Conservation (phyloP, 1,140 invertebrate genomes). For the Zaprionus camerounensis region DNA sequence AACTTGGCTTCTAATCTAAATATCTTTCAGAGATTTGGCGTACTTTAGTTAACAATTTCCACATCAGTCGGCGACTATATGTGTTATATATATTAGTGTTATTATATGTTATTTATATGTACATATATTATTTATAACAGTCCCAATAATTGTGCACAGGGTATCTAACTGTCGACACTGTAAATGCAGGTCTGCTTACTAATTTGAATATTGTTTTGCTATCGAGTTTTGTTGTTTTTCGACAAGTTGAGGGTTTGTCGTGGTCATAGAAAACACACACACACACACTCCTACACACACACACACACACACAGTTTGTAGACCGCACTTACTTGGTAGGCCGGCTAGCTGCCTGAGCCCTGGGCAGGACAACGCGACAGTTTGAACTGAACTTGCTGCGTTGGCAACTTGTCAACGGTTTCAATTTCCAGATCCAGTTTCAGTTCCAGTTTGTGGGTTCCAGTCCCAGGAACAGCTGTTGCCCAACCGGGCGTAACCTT, state of each 20-base stretch:
- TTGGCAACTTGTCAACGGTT: constrained; percentile 27
- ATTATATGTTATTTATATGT: too few relatives aligned
- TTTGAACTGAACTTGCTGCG: constrained; percentile 3
- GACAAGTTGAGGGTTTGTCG: neutral
- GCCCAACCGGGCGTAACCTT: constrained; percentile 1
- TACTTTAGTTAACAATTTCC: neutral
- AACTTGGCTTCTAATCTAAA: neutral
- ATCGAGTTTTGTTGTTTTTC: constrained; percentile 1
- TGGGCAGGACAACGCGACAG: constrained; percentile 18
- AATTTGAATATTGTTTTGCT: constrained; percentile 3
- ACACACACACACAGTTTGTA: neutral
- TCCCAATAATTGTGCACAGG: neutral
- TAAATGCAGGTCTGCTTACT: neutral
- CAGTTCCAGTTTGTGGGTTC: neutral
- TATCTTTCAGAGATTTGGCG: neutral
- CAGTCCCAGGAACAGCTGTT: constrained; percentile 15
- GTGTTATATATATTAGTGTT: too few relatives aligned
- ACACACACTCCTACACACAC: neutral
- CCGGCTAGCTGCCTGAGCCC: constrained; percentile 3
- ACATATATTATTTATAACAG: too few relatives aligned
- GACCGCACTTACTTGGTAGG: neutral
- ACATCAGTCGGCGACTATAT: too few relatives aligned
- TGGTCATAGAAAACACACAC: constrained; percentile 5
- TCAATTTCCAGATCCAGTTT: constrained; percentile 1
- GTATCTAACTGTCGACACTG: neutral